Evolutionary conservation across 1,140 invertebrate species (phyloP).

Genomic region (Caenorhabditis elegans): WBcel235 BX284606.5:15911001-15911500

Average conservation of each 20-base stretch:
- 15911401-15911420: too few species aligned
- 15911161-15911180: not conserved
- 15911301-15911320: not conserved
- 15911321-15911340: not conserved
- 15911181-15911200: too few species aligned
- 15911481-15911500: not conserved
- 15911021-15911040: slow-evolving; percentile 39
- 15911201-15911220: too few species aligned
- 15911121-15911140: not conserved
- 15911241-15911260: not conserved
- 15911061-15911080: slow-evolving; percentile 52
- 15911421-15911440: too few species aligned
- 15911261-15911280: not conserved
- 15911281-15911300: not conserved
- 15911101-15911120: too few species aligned
- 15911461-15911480: not conserved
- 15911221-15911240: too few species aligned
- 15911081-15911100: slow-evolving; percentile 47
- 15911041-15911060: slow-evolving; percentile 51
- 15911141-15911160: not conserved
- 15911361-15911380: not conserved
- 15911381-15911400: too few species aligned
- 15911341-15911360: not conserved
- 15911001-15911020: slow-evolving; percentile 48
- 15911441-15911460: too few species aligned